Base-by-base conservation (phyloP, 2,797 vertebrate species). In the Sorex maritimensis region DNA sequence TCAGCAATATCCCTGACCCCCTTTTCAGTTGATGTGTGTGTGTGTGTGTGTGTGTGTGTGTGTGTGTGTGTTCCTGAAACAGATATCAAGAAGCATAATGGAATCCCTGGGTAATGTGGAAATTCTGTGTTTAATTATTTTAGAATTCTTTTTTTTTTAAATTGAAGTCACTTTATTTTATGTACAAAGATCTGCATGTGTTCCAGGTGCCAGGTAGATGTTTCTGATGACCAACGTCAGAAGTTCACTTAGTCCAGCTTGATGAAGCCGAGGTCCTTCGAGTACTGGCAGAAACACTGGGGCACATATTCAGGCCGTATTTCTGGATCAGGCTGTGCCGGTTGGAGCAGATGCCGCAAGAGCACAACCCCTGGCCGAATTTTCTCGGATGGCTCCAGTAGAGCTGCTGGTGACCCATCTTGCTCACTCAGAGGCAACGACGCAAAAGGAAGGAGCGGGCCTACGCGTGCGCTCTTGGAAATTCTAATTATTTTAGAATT, bases 301-400 rank as follows among this genome's bases (percentile, higher is more conserved):
- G 4, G 98, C 99, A 99, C 99, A 99, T 99, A 96, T 99, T 99
- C n/a, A 99, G 99, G 1, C 99, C 99, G 82, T 99, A 99, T 93
- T 99, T 99, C 96, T 99, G 99, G 98, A 99, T 99, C 96, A 99
- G 98, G 87, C 99, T 99, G 91, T 99, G 99, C 94, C 99, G 98
- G 98, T 99, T 99, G 0, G 99, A 99, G 97, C 99, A 99, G 41
- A 99, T 99, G 61, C 99, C 99, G 98, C 99, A 99, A 95, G 99
- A 99, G 44, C 99, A 98, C 17, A 99, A 99, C 46, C 99, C 99
- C 98, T 99, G 99, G 4, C 99, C 99, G 98, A 99, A 99, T 95
- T 99, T 99, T 95, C 99, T 98, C 0, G 99, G 99, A 95, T 99
- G 99, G 97, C 99, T 99, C 99, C 99, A 99, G 71, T 99, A 99